Evolutionary conservation across 2,888 invertebrate species (phyloP).

Genomic region (Suillia variegata): DNA sequence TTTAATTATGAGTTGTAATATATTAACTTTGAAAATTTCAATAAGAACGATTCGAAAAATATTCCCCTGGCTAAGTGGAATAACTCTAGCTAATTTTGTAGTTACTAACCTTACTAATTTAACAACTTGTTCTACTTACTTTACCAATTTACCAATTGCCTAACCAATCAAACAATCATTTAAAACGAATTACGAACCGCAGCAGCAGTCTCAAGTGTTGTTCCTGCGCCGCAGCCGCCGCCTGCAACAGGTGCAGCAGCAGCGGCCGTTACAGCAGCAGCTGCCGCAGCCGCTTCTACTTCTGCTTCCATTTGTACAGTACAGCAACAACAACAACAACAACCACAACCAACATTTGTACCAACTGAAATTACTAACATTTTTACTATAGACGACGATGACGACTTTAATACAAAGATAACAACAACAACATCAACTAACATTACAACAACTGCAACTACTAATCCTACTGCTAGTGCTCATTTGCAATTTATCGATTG

Average conservation of each 20-base stretch:
- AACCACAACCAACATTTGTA: slow-evolving; percentile 13
- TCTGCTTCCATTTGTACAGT: slow-evolving; percentile 25
- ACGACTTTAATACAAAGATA: too few relatives aligned
- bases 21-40: slow-evolving; percentile 21
- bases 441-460: slow-evolving; percentile 21
- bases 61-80: too few relatives aligned
- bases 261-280: slow-evolving; percentile 16
- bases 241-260: slow-evolving; percentile 24
- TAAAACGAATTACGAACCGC: too few relatives aligned
- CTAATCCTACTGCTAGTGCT: slow-evolving; percentile 29
- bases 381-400: too few relatives aligned
- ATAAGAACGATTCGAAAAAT: neutral
- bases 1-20: too few relatives aligned
- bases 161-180: too few relatives aligned
- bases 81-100: too few relatives aligned
- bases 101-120: too few relatives aligned
- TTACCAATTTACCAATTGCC: neutral
- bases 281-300: too few relatives aligned
- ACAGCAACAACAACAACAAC: slow-evolving; percentile 26
- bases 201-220: slow-evolving; percentile 23
- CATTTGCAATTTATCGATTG: slow-evolving; percentile 41
- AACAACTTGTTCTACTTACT: slow-evolving; percentile 9
- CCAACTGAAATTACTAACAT: slow-evolving; percentile 21
- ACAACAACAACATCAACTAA: slow-evolving; percentile 20
- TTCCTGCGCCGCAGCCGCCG: slow-evolving; percentile 23